Percentiles rank a stretch among this genome's conserved stretches.
Evolutionary conservation across 2,797 vertebrate genomes (phyloP).

Genomic region (Dipus sagitta): DNA sequence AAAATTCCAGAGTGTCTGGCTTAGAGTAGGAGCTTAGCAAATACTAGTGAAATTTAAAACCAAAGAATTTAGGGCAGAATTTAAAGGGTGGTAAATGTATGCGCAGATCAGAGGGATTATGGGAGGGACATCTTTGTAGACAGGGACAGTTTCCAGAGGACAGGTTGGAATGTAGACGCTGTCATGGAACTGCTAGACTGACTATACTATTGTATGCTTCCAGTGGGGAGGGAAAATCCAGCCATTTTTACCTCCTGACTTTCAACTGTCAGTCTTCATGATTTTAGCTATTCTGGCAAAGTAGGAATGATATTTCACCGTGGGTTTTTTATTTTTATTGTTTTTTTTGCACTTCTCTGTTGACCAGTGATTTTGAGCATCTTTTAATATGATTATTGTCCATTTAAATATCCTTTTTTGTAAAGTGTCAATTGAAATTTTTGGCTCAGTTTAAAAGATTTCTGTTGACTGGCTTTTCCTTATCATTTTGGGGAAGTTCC

Average conservation of each 20-base stretch:
- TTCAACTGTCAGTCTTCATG: not conserved
- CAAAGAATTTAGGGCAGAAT: not conserved
- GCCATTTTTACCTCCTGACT: not conserved
- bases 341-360: constrained; percentile 32
- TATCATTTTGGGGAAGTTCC: not conserved
- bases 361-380: constrained; percentile 8
- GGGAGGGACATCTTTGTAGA: constrained; percentile 11
- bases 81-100: not conserved
- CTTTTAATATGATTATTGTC: not conserved
- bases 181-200: not conserved
- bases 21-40: not conserved
- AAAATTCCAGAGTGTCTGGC: not conserved
- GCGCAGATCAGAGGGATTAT: not conserved
- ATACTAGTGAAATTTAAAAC: not conserved
- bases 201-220: not conserved
- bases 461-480: not conserved
- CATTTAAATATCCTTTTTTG: constrained; percentile 21
- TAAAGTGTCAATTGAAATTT: not conserved
- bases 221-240: not conserved
- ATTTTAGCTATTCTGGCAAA: not conserved
- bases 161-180: not conserved
- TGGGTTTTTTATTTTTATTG: not conserved
- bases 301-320: not conserved
- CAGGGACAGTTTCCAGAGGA: not conserved
- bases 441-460: not conserved